Base-by-base conservation (phyloP, 2,888 invertebrate genomes). In the Drosophila flavopinicola region DNA sequence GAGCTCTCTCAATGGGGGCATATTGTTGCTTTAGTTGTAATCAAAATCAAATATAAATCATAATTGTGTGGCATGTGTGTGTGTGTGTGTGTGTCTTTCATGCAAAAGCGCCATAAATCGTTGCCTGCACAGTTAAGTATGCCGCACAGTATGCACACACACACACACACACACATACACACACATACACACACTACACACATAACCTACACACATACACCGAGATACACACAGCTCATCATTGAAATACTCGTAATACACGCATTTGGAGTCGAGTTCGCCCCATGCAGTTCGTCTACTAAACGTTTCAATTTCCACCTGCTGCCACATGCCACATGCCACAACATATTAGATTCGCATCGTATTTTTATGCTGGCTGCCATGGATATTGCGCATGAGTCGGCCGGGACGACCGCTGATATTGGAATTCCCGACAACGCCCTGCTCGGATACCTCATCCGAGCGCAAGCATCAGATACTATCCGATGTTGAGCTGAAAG, bases 351-450 rank as follows among this genome's bases (percentile, higher is more conserved):
- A 97, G 97, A 95, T 97, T 89, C 96, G 95, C 91, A 94, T 96
- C 89, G 94, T 99, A 90, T 97, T 99, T 92, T 94, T 99, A 89
- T 96, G 96, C 92, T 99, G 99, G 98, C 93, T 99, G 92, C 99
- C 99, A 85, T 98, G 98, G 94, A 92, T 99, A 87, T 93, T 99
- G 90, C 95, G 98, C 89, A 99, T 99, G 99, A 95, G 95, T 88
- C 93, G 94, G 89, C 94, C 94, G 76, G 94, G 94, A 85, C 92
- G 93, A 87, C 91, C 92, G 39, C 84, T 92, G 65, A 91, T 92
- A 71, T 90, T 91, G 88, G 91, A 91, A 72, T 91, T 91, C 79
- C 90, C 91, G 77, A 89, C 91, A 82, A 91, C 91, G 75, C 93
- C 93, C 72, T 91, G 93, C 74, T 92, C 93, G 88, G 92, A 91